A percentile compares a stretch with the other conserved stretches of the same genome.
These are phyloP conservation scores for Melanotaenia maccullochi DNA, from an alignment of 2,797 vertebrate genomes.

Conservation along the genomic window DNA sequence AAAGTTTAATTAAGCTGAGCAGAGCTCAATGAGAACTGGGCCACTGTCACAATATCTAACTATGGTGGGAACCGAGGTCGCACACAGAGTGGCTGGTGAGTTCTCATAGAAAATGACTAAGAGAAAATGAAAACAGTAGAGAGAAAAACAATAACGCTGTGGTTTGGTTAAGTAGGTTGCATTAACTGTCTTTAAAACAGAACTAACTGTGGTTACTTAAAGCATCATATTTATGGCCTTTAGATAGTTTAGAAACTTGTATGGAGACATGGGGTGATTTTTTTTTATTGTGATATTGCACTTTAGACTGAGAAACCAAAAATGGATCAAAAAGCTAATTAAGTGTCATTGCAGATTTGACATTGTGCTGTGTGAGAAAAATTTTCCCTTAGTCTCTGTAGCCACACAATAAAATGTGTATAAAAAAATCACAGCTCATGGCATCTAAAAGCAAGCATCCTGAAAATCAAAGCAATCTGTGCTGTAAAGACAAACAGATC, in stretches of 20 bases:
- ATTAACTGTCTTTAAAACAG: conserved; percentile 44
- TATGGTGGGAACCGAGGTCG: conserved; percentile 63
- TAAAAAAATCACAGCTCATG: neutral
- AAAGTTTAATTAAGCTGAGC: conserved; percentile 43
- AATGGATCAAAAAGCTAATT: conserved; percentile 10
- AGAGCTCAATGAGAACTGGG: conserved; percentile 55
- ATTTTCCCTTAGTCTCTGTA: neutral
- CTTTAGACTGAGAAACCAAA: neutral
- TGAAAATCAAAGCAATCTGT: conserved; percentile 55
- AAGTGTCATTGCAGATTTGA: conserved; percentile 5
- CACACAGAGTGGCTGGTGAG: conserved; percentile 22
- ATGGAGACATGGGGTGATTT: conserved; percentile 9
- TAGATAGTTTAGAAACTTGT: conserved; percentile 31
- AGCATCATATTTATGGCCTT: conserved; percentile 32
- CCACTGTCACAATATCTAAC: conserved; percentile 47
- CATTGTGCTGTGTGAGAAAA: neutral
- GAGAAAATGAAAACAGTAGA: conserved; percentile 48
- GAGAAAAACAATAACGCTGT: conserved; percentile 33
- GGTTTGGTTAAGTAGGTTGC: conserved; percentile 46
- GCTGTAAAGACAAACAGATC: conserved; percentile 45
- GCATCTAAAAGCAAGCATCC: conserved; percentile 9
- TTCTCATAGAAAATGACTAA: conserved; percentile 61
- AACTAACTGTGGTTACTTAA: conserved; percentile 46
- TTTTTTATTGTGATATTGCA: conserved; percentile 19
- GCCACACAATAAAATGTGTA: neutral